Percentiles rank a stretch among this genome's conserved stretches.
Conservation (phyloP, 1,140 invertebrate species). For the Octopus sinensis region DNA sequence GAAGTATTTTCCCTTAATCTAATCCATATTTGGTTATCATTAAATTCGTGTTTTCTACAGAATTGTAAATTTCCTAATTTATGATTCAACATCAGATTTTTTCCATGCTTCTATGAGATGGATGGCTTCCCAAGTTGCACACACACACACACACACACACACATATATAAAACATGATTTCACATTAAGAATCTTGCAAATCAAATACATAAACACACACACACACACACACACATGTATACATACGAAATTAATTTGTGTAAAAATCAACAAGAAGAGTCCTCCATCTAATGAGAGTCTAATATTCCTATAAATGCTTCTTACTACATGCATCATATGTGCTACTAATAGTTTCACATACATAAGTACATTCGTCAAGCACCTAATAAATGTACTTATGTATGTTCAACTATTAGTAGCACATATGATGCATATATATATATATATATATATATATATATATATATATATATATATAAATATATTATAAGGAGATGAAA, state of each 20-base stretch:
- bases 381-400: neutral
- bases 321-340: neutral
- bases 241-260: neutral
- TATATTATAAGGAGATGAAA: too few relatives aligned
- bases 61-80: too few relatives aligned
- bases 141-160: too few relatives aligned
- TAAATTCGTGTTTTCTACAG: too few relatives aligned
- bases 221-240: neutral
- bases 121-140: too few relatives aligned
- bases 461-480: neutral
- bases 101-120: too few relatives aligned
- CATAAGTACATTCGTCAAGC: neutral
- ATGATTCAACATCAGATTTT: too few relatives aligned
- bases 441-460: conserved; percentile 2
- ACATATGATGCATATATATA: neutral
- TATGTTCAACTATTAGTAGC: neutral
- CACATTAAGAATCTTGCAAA: too few relatives aligned
- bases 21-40: too few relatives aligned
- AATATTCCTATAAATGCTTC: neutral
- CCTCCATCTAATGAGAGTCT: neutral
- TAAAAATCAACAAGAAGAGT: neutral
- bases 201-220: too few relatives aligned
- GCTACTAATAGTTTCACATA: neutral
- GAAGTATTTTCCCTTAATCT: too few relatives aligned
- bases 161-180: too few relatives aligned